Conservation (phyloP, 2,113 vertebrate genomes). For the mouse (Mus musculus) region DNA sequence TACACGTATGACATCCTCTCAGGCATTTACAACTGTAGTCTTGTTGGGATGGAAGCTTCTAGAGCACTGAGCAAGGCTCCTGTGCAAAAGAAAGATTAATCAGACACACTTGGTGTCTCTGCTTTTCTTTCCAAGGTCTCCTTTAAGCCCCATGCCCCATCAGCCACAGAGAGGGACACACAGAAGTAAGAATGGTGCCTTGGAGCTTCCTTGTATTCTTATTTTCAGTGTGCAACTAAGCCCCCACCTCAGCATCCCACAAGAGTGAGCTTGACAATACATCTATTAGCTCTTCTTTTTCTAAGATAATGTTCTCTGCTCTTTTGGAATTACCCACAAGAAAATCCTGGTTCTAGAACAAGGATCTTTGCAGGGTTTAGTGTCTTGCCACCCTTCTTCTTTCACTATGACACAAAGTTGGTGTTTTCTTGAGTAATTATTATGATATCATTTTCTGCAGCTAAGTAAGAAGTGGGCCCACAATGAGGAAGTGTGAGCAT, state of each 20-base stretch:
- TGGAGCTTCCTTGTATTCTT: no score
- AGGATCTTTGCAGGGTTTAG: no score
- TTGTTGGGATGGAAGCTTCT: background rate
- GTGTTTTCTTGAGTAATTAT: background rate
- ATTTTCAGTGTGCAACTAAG: background rate
- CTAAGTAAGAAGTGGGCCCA: background rate
- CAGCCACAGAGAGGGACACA: background rate
- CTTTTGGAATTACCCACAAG: background rate
- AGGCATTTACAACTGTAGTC: background rate
- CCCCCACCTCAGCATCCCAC: background rate
- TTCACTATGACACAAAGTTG: background rate
- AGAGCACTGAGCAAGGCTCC: background rate
- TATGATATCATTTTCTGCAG: background rate
- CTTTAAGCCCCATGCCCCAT: background rate
- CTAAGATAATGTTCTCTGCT: background rate
- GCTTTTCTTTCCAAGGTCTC: background rate
- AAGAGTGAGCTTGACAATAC: background rate
- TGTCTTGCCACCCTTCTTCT: background rate
- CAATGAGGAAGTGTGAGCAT: background rate
- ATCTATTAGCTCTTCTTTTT: background rate
- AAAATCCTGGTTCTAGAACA: background rate
- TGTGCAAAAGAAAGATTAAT: background rate
- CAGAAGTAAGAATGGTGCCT: accelerated
- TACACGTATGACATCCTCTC: accelerated
- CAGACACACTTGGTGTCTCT: background rate